Conservation (phyloP, 2,113 vertebrate species). For the Ameiurus melas region DNA sequence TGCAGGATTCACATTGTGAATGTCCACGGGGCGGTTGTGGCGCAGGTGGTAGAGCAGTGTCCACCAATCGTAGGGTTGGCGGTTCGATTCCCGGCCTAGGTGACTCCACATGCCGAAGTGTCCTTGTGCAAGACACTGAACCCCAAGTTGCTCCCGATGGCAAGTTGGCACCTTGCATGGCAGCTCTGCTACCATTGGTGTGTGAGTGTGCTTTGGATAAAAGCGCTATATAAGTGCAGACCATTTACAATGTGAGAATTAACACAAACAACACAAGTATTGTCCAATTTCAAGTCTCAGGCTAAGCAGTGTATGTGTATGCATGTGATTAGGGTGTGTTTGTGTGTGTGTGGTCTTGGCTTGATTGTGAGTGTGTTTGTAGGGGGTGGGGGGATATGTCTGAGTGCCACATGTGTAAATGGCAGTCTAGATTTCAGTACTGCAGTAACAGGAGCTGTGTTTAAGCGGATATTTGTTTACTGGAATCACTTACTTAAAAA, state of each 20-base stretch:
- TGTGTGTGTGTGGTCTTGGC: background rate
- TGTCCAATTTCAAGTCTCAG: background rate
- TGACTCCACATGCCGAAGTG: too few species aligned
- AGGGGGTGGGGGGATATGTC: background rate
- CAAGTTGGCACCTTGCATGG: too few species aligned
- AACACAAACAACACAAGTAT: background rate
- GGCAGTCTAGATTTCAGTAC: background rate
- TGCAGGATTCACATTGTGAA: background rate
- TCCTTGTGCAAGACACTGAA: too few species aligned
- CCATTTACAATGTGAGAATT: too few species aligned
- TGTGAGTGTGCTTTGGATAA: too few species aligned
- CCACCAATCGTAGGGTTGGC: too few species aligned
- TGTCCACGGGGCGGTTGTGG: too few species aligned
- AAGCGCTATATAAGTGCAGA: too few species aligned
- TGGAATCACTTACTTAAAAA: background rate
- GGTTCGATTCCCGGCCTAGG: too few species aligned
- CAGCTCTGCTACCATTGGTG: too few species aligned
- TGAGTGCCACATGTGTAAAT: conserved; percentile 7
- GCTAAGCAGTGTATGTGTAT: background rate
- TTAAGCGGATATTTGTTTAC: background rate
- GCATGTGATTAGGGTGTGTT: background rate
- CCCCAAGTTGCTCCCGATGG: too few species aligned
- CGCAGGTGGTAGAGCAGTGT: too few species aligned
- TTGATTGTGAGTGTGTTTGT: background rate
- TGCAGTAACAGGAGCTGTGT: background rate